These are phyloP conservation scores for Conus betulinus DNA, from an alignment of 1,140 invertebrate species.

Conservation along the genomic window DNA sequence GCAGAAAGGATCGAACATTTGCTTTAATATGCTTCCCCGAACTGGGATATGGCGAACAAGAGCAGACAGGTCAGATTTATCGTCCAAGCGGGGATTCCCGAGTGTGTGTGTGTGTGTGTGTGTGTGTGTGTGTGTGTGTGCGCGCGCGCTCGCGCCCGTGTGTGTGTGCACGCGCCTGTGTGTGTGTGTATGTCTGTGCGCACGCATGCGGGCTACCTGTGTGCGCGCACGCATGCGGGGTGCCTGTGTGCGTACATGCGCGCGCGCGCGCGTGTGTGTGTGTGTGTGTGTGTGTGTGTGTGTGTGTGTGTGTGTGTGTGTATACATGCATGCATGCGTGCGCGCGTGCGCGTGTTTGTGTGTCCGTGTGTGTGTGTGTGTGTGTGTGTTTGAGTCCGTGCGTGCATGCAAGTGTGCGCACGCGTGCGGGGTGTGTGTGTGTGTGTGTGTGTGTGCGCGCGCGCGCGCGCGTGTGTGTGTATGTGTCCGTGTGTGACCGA, in stretches of 20 bases:
- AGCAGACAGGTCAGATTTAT: too few relatives aligned
- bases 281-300: neutral
- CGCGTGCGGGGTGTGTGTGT: too few relatives aligned
- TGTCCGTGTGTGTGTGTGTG: neutral
- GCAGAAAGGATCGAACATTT: too few relatives aligned
- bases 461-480: conserved; percentile 2
- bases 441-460: neutral
- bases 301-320: conserved; percentile 14
- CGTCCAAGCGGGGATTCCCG: too few relatives aligned
- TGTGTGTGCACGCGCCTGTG: too few relatives aligned
- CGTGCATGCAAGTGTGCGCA: neutral
- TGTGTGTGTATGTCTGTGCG: too few relatives aligned
- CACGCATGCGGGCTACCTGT: too few relatives aligned
- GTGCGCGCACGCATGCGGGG: neutral
- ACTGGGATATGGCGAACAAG: too few relatives aligned
- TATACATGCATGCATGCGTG: neutral
- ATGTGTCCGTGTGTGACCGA: neutral
- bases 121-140: too few relatives aligned
- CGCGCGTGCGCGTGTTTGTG: neutral
- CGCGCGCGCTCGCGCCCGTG: too few relatives aligned
- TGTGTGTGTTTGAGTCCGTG: conserved; percentile 7
- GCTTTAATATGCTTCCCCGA: too few relatives aligned
- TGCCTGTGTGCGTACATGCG: neutral
- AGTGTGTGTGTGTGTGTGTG: too few relatives aligned
- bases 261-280: neutral